phyloP scores from a whole-genome alignment of 2,113 vertebrate genomes.

The Prinia subflava region DNA sequence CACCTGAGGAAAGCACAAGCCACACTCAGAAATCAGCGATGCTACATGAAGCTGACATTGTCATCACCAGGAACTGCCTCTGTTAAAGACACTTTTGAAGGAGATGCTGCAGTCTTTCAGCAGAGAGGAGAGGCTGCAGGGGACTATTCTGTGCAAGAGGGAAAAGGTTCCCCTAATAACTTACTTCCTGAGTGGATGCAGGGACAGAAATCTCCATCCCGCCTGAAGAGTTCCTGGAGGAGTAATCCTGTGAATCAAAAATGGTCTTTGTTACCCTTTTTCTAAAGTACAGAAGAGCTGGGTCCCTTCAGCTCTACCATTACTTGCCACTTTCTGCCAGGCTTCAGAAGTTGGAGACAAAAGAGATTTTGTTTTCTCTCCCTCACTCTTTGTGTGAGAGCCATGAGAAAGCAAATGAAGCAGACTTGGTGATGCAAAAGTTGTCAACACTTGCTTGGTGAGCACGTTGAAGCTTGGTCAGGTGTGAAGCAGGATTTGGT shows the following conservation, averaged over 20 bases:
- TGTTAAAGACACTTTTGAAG: not conserved
- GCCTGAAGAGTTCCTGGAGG: not conserved
- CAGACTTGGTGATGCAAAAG: not conserved
- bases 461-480: rapidly evolving
- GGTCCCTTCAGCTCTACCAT: not conserved
- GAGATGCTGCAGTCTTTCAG: not conserved
- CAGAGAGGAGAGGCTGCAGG: not conserved
- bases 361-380: not conserved
- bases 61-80: not conserved
- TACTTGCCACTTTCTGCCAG: not conserved
- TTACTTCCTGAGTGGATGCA: not conserved
- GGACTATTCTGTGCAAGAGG: not conserved
- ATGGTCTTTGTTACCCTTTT: not conserved
- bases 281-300: not conserved
- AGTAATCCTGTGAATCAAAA: not conserved
- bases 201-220: not conserved
- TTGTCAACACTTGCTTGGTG: not conserved
- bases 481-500: not conserved
- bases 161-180: not conserved
- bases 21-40: not conserved
- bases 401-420: not conserved
- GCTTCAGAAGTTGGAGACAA: not conserved
- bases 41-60: not conserved
- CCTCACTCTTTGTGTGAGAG: not conserved
- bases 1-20: not conserved